phyloP scores from a whole-genome alignment of 2,888 invertebrate genomes.

The Tetranychus piercei region DNA sequence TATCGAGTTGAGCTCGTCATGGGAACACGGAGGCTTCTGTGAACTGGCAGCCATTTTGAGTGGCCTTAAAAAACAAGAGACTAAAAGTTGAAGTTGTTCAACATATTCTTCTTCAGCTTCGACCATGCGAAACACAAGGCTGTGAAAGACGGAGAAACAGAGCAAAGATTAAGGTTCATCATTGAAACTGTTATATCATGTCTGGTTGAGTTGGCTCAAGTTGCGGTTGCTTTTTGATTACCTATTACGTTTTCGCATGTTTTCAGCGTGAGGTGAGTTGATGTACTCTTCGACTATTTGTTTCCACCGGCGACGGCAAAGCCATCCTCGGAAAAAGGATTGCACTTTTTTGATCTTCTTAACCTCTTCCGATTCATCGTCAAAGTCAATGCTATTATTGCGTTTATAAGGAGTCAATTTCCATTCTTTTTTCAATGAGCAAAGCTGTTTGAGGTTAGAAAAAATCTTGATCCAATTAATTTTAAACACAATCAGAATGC shows the following conservation, averaged over 20 bases:
- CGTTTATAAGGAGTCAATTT: constrained; percentile 37
- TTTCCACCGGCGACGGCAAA: constrained; percentile 76
- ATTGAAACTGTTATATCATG: background rate
- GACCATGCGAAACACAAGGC: constrained; percentile 72
- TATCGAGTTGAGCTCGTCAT: constrained; percentile 82
- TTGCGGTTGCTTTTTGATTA: constrained; percentile 30
- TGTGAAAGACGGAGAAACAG: constrained; percentile 31
- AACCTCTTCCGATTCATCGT: constrained; percentile 49
- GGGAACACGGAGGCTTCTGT: constrained; percentile 74
- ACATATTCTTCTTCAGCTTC: constrained; percentile 83
- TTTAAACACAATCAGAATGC: no score
- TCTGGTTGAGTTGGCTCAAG: background rate
- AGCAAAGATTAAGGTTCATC: background rate
- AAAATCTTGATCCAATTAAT: background rate
- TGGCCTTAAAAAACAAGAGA: constrained; percentile 67
- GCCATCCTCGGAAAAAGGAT: constrained; percentile 82
- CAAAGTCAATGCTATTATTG: constrained; percentile 25
- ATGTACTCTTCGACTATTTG: constrained; percentile 86
- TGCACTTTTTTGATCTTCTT: constrained; percentile 63
- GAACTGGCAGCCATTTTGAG: constrained; percentile 86
- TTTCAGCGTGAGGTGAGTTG: constrained; percentile 78
- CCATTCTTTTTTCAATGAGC: constrained; percentile 60
- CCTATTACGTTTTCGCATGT: constrained; percentile 78
- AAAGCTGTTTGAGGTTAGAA: constrained; percentile 41
- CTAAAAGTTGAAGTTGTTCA: constrained; percentile 65